Conservation (phyloP, 2,797 vertebrate genomes). For the Sebastes kiyomatsui region DNA sequence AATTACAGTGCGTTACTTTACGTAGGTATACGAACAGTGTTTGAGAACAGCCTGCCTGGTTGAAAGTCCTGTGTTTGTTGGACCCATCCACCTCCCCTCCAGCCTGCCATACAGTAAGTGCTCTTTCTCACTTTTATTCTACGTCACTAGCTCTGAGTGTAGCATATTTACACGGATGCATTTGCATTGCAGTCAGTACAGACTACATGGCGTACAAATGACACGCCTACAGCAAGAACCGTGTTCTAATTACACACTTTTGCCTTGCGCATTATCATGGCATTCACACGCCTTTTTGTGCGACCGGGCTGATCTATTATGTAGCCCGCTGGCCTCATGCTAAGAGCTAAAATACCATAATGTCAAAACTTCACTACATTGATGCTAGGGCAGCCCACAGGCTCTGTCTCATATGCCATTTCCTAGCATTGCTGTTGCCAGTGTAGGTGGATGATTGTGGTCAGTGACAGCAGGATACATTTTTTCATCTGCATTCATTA, state of each 20-base stretch:
- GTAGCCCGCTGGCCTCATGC: neutral
- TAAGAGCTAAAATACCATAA: neutral
- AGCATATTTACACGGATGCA: too few species aligned
- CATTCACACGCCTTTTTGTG: neutral
- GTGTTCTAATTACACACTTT: neutral
- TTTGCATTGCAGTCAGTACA: neutral
- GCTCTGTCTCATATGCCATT: neutral
- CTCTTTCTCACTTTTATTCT: neutral
- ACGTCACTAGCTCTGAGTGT: neutral
- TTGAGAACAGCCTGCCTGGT: too few species aligned
- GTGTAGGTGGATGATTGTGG: neutral
- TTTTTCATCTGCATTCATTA: conserved; percentile 31
- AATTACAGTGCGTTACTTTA: too few species aligned
- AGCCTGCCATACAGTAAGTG: too few species aligned
- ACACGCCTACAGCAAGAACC: neutral
- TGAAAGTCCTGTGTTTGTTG: too few species aligned
- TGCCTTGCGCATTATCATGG: neutral
- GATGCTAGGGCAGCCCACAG: neutral
- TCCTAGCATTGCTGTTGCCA: neutral
- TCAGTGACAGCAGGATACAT: neutral
- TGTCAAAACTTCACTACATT: neutral
- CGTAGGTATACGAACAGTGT: too few species aligned
- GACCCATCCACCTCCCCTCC: too few species aligned
- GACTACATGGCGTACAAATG: neutral
- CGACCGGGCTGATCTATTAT: neutral